A percentile compares a stretch with the other conserved stretches of the same genome.
Conservation (phyloP, 2,797 vertebrate genomes). For the Falco novaeseelandiae region DNA sequence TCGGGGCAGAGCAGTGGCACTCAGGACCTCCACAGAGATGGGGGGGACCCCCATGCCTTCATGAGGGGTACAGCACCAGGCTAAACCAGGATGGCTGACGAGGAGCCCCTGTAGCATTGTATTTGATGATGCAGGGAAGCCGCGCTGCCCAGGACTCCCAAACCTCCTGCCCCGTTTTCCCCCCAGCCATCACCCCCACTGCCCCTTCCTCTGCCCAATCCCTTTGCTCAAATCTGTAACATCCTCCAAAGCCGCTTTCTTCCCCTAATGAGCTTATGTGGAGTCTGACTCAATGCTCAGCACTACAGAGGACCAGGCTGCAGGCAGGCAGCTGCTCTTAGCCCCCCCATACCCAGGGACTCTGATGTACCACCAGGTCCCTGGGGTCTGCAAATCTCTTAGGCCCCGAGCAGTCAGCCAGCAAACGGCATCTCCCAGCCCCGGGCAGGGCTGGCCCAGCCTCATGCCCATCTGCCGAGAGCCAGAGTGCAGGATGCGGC, state of each 20-base stretch:
- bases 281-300: not conserved
- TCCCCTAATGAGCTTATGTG: conserved; percentile 46
- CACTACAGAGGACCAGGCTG: not conserved
- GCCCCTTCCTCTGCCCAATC: not conserved
- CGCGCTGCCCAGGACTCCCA: not conserved
- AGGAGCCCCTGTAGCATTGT: not conserved
- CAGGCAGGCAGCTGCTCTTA: not conserved
- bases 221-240: not conserved
- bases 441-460: rapidly evolving
- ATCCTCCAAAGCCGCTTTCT: conserved; percentile 40
- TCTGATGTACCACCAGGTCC: not conserved
- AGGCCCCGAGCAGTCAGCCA: not conserved
- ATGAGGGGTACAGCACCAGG: not conserved
- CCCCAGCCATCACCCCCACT: not conserved
- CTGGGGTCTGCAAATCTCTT: not conserved
- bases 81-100: not conserved
- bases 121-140: not conserved
- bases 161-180: not conserved
- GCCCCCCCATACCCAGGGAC: not conserved
- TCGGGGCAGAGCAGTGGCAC: not conserved
- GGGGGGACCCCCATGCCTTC: not conserved
- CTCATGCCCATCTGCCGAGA: not conserved
- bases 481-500: rapidly evolving
- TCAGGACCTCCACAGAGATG: not conserved
- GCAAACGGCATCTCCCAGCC: not conserved